These are phyloP conservation scores for Pterocles orientalis DNA, from an alignment of 2,113 vertebrate genomes.

Conservation along the genomic window DNA sequence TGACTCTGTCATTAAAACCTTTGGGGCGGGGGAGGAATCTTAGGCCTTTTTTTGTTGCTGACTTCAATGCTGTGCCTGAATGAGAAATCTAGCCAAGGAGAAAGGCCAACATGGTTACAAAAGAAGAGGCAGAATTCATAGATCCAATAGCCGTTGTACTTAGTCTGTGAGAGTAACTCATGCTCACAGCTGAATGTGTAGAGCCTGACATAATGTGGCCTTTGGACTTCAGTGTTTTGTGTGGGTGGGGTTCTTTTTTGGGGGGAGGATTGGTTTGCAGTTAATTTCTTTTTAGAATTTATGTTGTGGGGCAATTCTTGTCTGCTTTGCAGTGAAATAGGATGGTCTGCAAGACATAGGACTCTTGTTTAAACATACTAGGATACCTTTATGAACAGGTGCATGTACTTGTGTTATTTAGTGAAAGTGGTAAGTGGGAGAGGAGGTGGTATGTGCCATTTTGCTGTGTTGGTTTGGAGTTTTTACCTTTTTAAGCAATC, in stretches of 20 bases:
- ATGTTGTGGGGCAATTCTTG: background rate
- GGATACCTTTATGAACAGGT: background rate
- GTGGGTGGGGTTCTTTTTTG: background rate
- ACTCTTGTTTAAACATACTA: background rate
- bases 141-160: background rate
- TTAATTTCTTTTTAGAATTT: background rate
- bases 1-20: background rate
- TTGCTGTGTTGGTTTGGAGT: background rate
- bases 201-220: background rate
- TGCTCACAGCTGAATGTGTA: background rate
- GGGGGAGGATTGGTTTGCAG: background rate
- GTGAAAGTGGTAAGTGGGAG: background rate
- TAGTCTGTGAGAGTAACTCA: background rate
- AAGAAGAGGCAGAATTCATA: background rate
- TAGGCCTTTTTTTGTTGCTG: background rate
- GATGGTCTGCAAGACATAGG: background rate
- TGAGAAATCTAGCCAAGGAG: background rate
- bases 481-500: background rate
- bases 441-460: background rate
- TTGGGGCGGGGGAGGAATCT: fast-evolving
- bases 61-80: background rate
- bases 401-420: background rate
- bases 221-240: background rate
- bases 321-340: background rate
- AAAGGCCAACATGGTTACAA: background rate